phyloP scores from a whole-genome alignment of 1,140 invertebrate species.

The Marisa cornuarietis region DNA sequence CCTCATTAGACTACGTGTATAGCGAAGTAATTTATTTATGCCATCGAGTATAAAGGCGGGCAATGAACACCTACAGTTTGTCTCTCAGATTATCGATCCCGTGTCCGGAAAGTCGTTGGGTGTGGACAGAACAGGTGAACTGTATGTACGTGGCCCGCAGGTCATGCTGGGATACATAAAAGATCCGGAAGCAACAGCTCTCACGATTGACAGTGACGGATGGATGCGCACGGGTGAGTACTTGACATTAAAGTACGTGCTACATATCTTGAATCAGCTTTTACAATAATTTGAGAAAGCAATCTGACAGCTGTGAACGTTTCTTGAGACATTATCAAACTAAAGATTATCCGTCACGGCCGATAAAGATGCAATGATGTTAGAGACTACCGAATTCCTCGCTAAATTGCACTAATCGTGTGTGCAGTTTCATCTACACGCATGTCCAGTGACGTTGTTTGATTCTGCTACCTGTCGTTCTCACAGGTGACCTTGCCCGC shows the following conservation, averaged over 20 bases:
- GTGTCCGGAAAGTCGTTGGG: conserved; percentile 36
- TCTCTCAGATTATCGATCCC: conserved; percentile 48
- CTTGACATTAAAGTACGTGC: neutral
- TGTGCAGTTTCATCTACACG: neutral
- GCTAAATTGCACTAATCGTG: neutral
- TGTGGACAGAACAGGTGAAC: conserved; percentile 54
- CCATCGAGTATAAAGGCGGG: too few species aligned
- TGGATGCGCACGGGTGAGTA: conserved; percentile 77
- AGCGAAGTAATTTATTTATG: too few species aligned
- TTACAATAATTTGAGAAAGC: too few species aligned
- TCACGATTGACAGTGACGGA: conserved; percentile 75
- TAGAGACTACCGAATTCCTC: too few species aligned
- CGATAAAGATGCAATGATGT: neutral
- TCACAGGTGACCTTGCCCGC: conserved; percentile 54
- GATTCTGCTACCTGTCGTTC: neutral
- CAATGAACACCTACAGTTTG: neutral
- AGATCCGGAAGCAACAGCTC: conserved; percentile 76
- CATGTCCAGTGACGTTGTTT: neutral
- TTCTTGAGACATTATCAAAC: too few species aligned
- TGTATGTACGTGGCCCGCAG: conserved; percentile 60
- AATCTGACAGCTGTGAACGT: too few species aligned
- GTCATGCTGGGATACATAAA: conserved; percentile 75
- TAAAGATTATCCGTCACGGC: neutral
- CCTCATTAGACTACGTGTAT: too few species aligned
- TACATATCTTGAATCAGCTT: neutral